Evolutionary conservation across 2,113 vertebrate species (phyloP), one percentile per base, ranked within the genome.

Genomic region (Chinchilla lanigera): DNA sequence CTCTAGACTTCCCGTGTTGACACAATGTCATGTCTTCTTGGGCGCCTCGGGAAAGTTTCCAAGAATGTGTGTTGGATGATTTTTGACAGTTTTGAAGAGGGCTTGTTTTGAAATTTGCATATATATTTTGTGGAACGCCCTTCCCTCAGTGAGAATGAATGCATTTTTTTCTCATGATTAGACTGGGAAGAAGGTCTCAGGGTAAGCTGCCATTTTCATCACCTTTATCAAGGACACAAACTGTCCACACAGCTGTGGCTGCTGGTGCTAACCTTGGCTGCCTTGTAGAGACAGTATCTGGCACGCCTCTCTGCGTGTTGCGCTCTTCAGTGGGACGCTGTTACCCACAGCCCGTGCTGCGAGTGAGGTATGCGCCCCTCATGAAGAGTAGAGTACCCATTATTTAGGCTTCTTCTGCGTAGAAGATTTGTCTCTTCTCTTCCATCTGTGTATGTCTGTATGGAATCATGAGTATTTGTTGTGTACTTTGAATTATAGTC

Each of bases 151-250:
- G 92, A 16, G 54, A 90, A 41, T 84, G 78, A 92, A 28, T 67
- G 58, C 61, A 78, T 28, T 90, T 93, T 95, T 95, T 78, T 89
- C 81, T 78, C 35, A 41, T 17, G 26, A 41, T 65, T 83, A 85
- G 26, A n/a, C 9, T 50, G 69, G 20, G 65, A 77, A 33, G 17
- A 81, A 87, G n/a, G 58, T 69, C 85, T 69, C 14, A 69, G 81
- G 90, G 28, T 67, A 54, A 69, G 33, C 8, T 33, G 6, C 41
- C 12, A 28, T 88, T 69, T 93, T 90, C 24, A 58, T 75, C n/a
- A 69, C 26, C 9, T 33, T 47, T 77, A 58, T 50, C 35, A 50
- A 35, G 28, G 20, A 41, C 30, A 28, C 58, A 10, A 50, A 58
- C 20, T 30, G 22, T 35, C 44, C n/a, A 38, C 19, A 14, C 35